Percentiles rank a stretch among this genome's conserved stretches.
phyloP scores from a whole-genome alignment of 2,113 vertebrate species.

The Plecturocebus donacophilus region DNA sequence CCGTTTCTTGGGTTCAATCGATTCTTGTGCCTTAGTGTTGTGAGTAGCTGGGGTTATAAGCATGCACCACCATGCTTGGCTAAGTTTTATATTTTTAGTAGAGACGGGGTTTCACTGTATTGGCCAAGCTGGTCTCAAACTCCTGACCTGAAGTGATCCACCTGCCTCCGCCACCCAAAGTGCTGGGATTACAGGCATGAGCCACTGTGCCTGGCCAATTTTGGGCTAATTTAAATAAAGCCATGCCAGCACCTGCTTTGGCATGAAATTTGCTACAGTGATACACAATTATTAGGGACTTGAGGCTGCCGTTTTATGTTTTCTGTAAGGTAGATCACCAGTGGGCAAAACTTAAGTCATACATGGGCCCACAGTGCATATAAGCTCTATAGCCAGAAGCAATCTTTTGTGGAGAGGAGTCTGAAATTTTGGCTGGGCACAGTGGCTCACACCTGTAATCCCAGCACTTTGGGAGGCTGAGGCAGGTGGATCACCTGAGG shows the following conservation, averaged over 20 bases:
- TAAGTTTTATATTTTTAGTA: not conserved
- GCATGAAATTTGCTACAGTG: not conserved
- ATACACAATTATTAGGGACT: not conserved
- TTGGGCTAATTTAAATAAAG: not conserved
- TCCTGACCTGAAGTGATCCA: not conserved
- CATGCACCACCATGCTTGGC: not conserved
- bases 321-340: not conserved
- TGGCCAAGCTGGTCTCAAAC: not conserved
- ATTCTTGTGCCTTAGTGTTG: not conserved
- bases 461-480: no score
- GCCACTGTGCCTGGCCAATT: not conserved
- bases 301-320: not conserved
- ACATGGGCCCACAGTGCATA: not conserved
- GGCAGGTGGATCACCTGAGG: no score
- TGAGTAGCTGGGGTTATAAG: not conserved
- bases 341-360: not conserved
- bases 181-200: not conserved
- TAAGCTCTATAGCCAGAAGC: not conserved
- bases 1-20: not conserved
- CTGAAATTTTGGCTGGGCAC: not conserved
- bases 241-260: not conserved
- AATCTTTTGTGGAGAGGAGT: constrained; percentile 29
- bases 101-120: not conserved
- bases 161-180: not conserved
- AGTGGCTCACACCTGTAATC: no score